Evolutionary conservation across 2,888 invertebrate species (phyloP).

Genomic region (Platynereis dumerilii): DNA sequence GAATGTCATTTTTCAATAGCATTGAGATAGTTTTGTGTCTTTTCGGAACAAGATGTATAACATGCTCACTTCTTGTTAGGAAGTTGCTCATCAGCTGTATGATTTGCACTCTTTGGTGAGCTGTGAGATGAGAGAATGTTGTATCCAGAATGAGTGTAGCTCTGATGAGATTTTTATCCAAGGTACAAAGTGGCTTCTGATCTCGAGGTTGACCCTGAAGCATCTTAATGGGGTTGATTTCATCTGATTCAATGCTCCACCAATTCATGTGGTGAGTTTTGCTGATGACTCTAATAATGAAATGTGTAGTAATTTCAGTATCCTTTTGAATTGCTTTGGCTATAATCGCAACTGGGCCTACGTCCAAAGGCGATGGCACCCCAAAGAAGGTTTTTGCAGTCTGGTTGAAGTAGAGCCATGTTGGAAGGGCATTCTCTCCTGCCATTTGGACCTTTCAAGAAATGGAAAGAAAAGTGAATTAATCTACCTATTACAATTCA

Average conservation of each 20-base stretch:
- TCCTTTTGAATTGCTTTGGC: slow-evolving; percentile 1
- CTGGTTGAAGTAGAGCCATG: slow-evolving; percentile 23
- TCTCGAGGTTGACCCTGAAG: neutral
- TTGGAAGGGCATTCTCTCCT: slow-evolving; percentile 3
- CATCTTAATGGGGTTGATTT: neutral
- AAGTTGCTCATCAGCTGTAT: slow-evolving; percentile 35
- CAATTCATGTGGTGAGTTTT: neutral
- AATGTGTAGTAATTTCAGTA: slow-evolving; percentile 12
- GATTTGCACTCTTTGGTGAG: slow-evolving; percentile 24
- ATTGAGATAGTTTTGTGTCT: neutral
- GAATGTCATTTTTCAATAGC: slow-evolving; percentile 10
- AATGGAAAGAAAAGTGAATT: no score
- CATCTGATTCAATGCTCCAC: neutral
- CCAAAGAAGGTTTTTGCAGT: slow-evolving; percentile 12
- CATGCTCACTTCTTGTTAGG: slow-evolving; percentile 36
- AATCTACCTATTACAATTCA: no score
- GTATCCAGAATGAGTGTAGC: slow-evolving; percentile 27
- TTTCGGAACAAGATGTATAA: slow-evolving; percentile 1
- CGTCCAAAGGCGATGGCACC: slow-evolving; percentile 16
- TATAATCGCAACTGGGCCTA: slow-evolving; percentile 10
- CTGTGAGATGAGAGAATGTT: slow-evolving; percentile 21
- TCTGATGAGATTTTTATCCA: slow-evolving; percentile 27
- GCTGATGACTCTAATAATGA: slow-evolving; percentile 13
- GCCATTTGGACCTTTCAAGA: no score
- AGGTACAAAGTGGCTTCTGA: neutral